Base-by-base conservation (phyloP, 2,888 invertebrate genomes). In the Selenia dentaria region DNA sequence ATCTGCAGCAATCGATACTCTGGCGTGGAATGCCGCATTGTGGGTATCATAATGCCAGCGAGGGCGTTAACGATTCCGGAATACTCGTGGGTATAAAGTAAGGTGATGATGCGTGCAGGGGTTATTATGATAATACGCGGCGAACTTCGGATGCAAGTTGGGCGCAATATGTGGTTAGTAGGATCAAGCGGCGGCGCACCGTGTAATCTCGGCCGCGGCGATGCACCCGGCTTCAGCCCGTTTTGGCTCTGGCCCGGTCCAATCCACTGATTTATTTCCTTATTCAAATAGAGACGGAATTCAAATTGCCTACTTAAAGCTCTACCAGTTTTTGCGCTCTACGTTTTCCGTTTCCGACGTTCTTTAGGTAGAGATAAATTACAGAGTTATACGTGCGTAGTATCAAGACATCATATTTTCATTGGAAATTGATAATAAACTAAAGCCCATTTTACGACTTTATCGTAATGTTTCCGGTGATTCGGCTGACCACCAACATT, bases 381-480 rank as follows among this genome's bases (percentile, higher is more conserved):
- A 46, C 27, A 25, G 32, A 44, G 22, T 31, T 39, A 37, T 35
- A 37, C 44, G 32, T 28, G 42, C 34, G 49, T 41, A 51, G 47
- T 39, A 51, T 55, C 37, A 53, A 55, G 45, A 46, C 36, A 47
- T 51, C 32, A 54, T 35, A 36, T 52, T 54, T 57, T 52, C 41
- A 52, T 49, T 40, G 32, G 47, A 51, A 39, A 49, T 49, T 53
- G 48, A 53, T 54, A 48, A 56, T 49, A 52, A 52, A 52, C 46
- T 47, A 48, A 52, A 54, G 47, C 38, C 38, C 41, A 48, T 51
- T 54, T 54, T 51, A 59, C 44, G 54, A 54, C 42, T 44, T 27
- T 20, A 54, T 44, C 31, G 36, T 52, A 50, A 59, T 56, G 52
- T 54, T 54, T 56, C 59, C 56, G 56, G 58, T 54, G 44, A 54